Evolutionary conservation across 2,888 invertebrate species (phyloP).

Genomic region (Cephonodes hylas): DNA sequence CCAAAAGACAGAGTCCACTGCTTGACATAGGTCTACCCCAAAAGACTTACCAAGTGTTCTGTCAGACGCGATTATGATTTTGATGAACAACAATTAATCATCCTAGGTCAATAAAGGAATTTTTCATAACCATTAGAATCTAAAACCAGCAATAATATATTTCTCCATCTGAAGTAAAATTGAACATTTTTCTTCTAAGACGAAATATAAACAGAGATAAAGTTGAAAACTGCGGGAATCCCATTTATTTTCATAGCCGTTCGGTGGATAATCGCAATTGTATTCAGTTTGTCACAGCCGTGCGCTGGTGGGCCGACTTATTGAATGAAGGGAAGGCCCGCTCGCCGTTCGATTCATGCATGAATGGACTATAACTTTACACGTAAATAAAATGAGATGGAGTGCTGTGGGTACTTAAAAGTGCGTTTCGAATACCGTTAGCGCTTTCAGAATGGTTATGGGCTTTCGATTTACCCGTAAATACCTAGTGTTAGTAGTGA

Average conservation of each 20-base stretch:
- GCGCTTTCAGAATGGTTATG: neutral
- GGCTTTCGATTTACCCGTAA: neutral
- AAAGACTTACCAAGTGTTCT: too few species aligned
- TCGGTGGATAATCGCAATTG: conserved; percentile 56
- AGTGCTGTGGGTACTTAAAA: neutral
- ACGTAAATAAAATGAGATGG: conserved; percentile 1
- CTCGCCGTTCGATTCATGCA: conserved; percentile 59
- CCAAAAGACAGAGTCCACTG: too few species aligned
- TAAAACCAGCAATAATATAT: too few species aligned
- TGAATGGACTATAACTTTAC: conserved; percentile 72
- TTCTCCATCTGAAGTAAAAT: too few species aligned
- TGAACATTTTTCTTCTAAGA: neutral
- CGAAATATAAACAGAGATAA: conserved; percentile 16
- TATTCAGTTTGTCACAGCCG: conserved; percentile 45
- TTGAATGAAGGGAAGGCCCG: conserved; percentile 55
- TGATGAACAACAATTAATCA: too few species aligned
- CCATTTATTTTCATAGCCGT: conserved; percentile 71
- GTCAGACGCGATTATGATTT: too few species aligned
- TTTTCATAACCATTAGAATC: too few species aligned
- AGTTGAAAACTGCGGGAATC: conserved; percentile 40
- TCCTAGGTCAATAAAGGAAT: too few species aligned
- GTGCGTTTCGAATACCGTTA: neutral
- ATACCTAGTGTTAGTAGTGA: neutral
- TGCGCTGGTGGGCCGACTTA: conserved; percentile 31
- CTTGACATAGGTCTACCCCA: too few species aligned